Evolutionary conservation across 2,797 vertebrate genomes (phyloP), one percentile per base, ranked within the genome.

Genomic region (Nyctalus aviator): DNA sequence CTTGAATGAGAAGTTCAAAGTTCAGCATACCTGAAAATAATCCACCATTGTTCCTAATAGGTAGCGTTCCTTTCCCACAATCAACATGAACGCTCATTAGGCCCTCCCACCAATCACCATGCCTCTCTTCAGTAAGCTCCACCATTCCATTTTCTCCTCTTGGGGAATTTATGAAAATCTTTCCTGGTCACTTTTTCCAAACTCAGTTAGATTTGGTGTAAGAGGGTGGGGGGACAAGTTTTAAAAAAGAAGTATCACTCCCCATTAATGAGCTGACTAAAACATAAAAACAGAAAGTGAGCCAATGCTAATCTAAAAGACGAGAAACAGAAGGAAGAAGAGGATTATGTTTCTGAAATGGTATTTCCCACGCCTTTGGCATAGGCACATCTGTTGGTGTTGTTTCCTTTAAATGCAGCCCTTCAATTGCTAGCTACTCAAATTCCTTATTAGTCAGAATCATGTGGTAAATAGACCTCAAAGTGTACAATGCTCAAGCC

Each of bases 401-500:
- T 48, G 41, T 94, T 82, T 77, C 62, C 76, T 8, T 92, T 85
- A 79, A 91, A 37, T 37, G 27, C 3, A 64, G n/a, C 64, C 84
- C 10, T 21, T 73, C 44, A 8, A 37, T 27, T 71, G 64, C 41
- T 59, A 75, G 23, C 41, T 90, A 72, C 46, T 35, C 44, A 50
- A 0, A 50, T 2, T 0, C 7, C 9, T 84, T 50, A 76, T 64
- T 13, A 69, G 68, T 35, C 11, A 48, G 69, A 71, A 53, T 76
- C 14, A 8, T 68, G 1, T 57, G 64, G 41, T n/a, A 77, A 91
- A 55, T 2, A 91, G 59, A 59, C 48, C 30, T 89, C n/a, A 32
- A 86, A 77, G 62, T 71, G 30, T 14, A 35, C 37, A 73, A 21
- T 23, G 46, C 4, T 25, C 35, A 66, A 69, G 32, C 55, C 37